Percentiles rank a stretch among this genome's conserved stretches.
These are phyloP conservation scores for Phytoseiulus persimilis DNA, from an alignment of 2,888 invertebrate genomes.

Conservation along the genomic window DNA sequence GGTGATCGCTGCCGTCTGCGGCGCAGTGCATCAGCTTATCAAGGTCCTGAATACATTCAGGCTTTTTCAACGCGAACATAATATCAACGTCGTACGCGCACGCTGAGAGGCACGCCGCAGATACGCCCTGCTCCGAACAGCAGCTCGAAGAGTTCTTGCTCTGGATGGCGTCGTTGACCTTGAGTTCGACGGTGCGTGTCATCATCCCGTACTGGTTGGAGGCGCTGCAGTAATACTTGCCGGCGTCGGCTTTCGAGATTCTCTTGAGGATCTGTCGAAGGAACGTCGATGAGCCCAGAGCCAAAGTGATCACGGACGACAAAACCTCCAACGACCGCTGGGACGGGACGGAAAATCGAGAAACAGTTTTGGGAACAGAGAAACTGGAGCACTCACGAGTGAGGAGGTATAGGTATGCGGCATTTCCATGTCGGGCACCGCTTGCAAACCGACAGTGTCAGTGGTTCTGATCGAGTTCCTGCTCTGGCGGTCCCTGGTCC, in stretches of 20 bases:
- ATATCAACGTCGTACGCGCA: conserved; percentile 75
- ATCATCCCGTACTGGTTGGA: conserved; percentile 66
- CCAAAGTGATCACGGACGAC: too few relatives aligned
- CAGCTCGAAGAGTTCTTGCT: conserved; percentile 55
- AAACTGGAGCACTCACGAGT: neutral
- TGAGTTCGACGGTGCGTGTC: conserved; percentile 43
- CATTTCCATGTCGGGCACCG: conserved; percentile 42
- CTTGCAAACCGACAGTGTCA: conserved; percentile 41
- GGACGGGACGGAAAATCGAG: too few relatives aligned
- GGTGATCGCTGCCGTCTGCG: conserved; percentile 66
- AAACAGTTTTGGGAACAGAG: too few relatives aligned
- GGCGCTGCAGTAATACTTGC: conserved; percentile 74
- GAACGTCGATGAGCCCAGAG: conserved; percentile 43
- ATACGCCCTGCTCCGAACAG: conserved; percentile 70
- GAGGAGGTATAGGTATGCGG: conserved; percentile 61
- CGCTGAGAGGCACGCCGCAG: conserved; percentile 67
- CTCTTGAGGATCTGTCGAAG: conserved; percentile 66
- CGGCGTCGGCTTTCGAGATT: conserved; percentile 63
- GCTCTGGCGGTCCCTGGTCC: conserved; percentile 65
- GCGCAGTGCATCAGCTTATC: conserved; percentile 78
- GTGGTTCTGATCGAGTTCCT: conserved; percentile 55
- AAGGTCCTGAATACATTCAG: conserved; percentile 71
- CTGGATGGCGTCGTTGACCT: conserved; percentile 40
- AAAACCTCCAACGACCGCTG: too few relatives aligned
- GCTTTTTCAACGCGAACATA: conserved; percentile 69